Evolutionary conservation across 2,113 vertebrate species (phyloP).

Genomic region (Eubucco bourcierii): DNA sequence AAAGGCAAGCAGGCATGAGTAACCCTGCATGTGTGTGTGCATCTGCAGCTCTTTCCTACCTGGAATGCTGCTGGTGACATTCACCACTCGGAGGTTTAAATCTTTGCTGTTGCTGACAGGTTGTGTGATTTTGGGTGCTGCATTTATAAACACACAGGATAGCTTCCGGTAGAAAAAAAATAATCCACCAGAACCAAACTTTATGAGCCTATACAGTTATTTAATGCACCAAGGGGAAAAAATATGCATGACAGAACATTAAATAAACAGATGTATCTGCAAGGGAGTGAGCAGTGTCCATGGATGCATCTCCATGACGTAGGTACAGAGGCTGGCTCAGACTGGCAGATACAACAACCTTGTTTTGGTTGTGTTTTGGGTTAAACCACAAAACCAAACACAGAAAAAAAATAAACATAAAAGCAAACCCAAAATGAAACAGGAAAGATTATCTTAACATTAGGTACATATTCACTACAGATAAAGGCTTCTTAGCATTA

Average conservation of each 20-base stretch:
- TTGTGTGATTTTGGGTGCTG: neutral
- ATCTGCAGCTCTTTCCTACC: neutral
- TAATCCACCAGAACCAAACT: neutral
- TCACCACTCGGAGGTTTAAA: neutral
- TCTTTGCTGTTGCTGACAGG: neutral
- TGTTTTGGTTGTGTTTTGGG: too few relatives aligned
- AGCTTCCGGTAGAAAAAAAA: neutral
- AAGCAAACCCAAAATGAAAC: neutral
- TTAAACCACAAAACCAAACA: neutral
- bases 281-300: conserved; percentile 35
- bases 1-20: neutral
- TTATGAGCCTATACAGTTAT: neutral
- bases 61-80: neutral
- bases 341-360: neutral
- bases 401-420: neutral
- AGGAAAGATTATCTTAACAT: neutral
- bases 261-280: neutral
- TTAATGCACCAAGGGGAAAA: neutral
- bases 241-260: neutral
- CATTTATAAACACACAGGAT: neutral
- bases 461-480: fast-evolving
- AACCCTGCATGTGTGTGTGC: neutral
- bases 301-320: conserved; percentile 59
- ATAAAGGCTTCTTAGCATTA: neutral
- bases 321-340: conserved; percentile 20